A percentile compares a stretch with the other conserved stretches of the same genome.
Evolutionary conservation across 1,140 invertebrate genomes (phyloP).

Genomic region (Andrena cerasifolii): DNA sequence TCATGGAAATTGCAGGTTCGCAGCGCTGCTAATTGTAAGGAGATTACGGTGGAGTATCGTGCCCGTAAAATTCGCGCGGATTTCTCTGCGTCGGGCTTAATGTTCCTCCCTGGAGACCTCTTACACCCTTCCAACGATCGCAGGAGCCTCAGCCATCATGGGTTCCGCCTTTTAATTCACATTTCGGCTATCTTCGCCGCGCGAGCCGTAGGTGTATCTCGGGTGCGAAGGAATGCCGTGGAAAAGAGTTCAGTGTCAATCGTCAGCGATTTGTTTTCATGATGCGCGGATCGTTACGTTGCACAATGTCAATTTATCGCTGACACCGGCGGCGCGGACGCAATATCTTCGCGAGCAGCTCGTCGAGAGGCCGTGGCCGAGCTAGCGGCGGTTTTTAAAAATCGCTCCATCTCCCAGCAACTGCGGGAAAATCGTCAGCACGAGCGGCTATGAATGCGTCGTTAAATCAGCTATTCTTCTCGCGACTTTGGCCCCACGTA

Average conservation of each 20-base stretch:
- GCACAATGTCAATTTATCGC: slow-evolving; percentile 46
- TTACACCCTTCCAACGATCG: no score
- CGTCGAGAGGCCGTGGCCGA: neutral
- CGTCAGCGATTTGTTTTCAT: slow-evolving; percentile 53
- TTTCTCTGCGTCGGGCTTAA: slow-evolving; percentile 26
- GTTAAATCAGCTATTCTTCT: no score
- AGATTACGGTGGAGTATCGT: neutral
- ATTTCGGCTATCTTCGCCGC: neutral
- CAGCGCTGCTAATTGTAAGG: no score
- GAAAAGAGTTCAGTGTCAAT: slow-evolving; percentile 48
- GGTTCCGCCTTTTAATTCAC: no score
- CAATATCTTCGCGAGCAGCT: slow-evolving; percentile 8
- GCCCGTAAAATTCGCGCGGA: neutral
- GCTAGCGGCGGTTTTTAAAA: slow-evolving; percentile 22
- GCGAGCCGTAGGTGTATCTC: neutral
- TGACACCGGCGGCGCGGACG: slow-evolving; percentile 32
- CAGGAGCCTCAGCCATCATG: no score
- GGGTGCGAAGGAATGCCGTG: neutral
- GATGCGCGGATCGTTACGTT: slow-evolving; percentile 26
- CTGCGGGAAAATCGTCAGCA: slow-evolving; percentile 3
- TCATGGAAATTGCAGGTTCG: no score
- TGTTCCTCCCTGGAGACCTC: no score
- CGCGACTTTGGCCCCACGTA: no score
- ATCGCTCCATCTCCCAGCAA: slow-evolving; percentile 10
- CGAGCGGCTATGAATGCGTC: no score